Base-by-base conservation (phyloP, 2,888 invertebrate genomes). In the Tortricodes alternella region DNA sequence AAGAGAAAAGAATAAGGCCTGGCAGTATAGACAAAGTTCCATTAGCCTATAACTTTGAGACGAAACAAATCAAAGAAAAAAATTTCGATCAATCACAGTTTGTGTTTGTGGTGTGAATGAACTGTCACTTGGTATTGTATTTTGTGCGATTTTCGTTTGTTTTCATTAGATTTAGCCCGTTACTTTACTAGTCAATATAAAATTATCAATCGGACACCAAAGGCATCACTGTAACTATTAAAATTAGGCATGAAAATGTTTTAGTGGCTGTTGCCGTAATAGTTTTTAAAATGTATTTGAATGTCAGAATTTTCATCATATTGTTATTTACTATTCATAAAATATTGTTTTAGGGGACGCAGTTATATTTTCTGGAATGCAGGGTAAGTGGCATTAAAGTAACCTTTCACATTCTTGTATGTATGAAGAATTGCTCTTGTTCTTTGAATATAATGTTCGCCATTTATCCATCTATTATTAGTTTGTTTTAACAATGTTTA, bases 321-420 rank as follows among this genome's bases (percentile, higher is more conserved):
- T 29, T 11, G 13, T 43, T 6, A 43, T 21, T 46, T 44, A 15
- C 46, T 51, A 50, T 16, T 19, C 23, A 60, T 62, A 46, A 53
- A 69, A 71, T 72, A 73, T 82, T 84, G 82, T 90, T 85, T 53
- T 92, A 93, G 85, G 92, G 93, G 93, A 93, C 91, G 90, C 92
- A 53, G 91, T 93, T 58, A 83, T 92, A 69, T 93, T 93, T 76
- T 89, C 92, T 67, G 93, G 93, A 63, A 91, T 92, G 83, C 92
- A 92, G 84, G 93, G 93, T 93, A 76, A 81, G 91, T 77, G 24
- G 2, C 24, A 4, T 13, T 18, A 2, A 32, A 9, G 13, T 9
- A 21, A 21, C 21, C 2, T 29, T 13, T 7, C 9, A 24, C 24
- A 9, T 24, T 24, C 2, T 37, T 7, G n/a, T 3, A 5, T 16